A percentile compares a stretch with the other conserved stretches of the same genome.
Evolutionary conservation across 1,140 invertebrate genomes (phyloP).

Genomic region (Bombus breviceps): DNA sequence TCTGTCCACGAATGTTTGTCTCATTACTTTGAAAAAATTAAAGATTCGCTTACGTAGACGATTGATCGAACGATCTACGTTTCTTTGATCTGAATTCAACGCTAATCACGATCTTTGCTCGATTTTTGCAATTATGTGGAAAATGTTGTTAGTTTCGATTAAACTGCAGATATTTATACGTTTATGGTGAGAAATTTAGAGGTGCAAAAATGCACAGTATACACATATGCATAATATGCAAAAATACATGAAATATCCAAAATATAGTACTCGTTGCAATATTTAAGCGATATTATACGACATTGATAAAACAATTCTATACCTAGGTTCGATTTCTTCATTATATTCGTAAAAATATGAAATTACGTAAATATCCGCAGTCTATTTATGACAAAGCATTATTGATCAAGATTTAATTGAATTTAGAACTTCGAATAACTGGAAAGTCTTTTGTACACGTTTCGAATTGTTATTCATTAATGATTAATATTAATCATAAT

Average conservation of each 20-base stretch:
- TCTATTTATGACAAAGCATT: neutral
- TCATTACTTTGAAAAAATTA: slow-evolving; percentile 33
- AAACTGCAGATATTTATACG: too few species aligned
- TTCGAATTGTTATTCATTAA: neutral
- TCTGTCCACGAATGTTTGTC: slow-evolving; percentile 91
- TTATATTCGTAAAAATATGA: too few species aligned
- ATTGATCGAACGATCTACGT: neutral
- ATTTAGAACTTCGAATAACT: neutral
- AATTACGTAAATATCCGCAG: neutral
- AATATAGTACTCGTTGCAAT: too few species aligned
- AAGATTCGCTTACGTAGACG: neutral
- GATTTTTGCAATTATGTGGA: too few species aligned
- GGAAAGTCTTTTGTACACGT: neutral
- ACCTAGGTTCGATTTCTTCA: too few species aligned
- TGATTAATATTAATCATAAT: neutral
- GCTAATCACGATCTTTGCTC: neutral
- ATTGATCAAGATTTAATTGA: neutral
- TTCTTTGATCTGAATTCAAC: neutral
- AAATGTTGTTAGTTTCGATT: too few species aligned
- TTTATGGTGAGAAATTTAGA: too few species aligned
- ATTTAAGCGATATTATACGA: too few species aligned
- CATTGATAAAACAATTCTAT: too few species aligned
- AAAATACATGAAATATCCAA: too few species aligned
- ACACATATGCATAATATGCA: too few species aligned
- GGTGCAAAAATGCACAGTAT: too few species aligned